These are phyloP conservation scores for Sebastes vulpes DNA, from an alignment of 2,797 vertebrate genomes.

Conservation along the genomic window DNA sequence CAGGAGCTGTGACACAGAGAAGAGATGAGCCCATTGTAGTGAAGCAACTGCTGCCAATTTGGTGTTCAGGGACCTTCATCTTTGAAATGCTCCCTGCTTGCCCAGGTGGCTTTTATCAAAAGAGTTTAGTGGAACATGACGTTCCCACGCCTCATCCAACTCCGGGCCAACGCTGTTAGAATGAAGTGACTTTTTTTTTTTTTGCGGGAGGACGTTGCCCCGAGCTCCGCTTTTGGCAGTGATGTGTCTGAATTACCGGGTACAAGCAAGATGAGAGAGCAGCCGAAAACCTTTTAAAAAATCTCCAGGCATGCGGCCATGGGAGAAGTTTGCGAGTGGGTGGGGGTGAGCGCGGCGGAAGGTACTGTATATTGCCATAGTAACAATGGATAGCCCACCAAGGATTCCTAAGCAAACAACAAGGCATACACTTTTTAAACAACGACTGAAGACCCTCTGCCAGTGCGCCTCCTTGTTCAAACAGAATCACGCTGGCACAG, in stretches of 20 bases:
- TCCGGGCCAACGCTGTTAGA: slow-evolving; percentile 46
- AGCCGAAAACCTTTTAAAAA: slow-evolving; percentile 20
- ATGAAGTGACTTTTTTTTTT: slow-evolving; percentile 30
- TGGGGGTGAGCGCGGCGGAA: neutral
- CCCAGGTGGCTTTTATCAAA: slow-evolving; percentile 76
- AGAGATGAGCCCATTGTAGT: slow-evolving; percentile 61
- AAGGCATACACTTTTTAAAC: slow-evolving; percentile 50
- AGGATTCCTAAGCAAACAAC: slow-evolving; percentile 71
- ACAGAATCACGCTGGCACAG: slow-evolving; percentile 57
- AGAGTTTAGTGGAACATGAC: slow-evolving; percentile 56
- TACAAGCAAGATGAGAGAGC: slow-evolving; percentile 61
- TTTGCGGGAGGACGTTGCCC: slow-evolving; percentile 5
- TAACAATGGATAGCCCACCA: slow-evolving; percentile 70
- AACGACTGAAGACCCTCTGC: slow-evolving; percentile 38
- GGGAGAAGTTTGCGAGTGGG: slow-evolving; percentile 45
- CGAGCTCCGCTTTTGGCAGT: slow-evolving; percentile 56
- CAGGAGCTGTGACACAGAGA: slow-evolving; percentile 57
- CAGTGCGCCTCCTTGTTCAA: slow-evolving; percentile 54
- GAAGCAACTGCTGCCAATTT: slow-evolving; percentile 70
- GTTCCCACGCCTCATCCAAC: slow-evolving; percentile 67
- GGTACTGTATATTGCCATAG: slow-evolving; percentile 75
- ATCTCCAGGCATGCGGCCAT: slow-evolving; percentile 58
- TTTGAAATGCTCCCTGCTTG: slow-evolving; percentile 62
- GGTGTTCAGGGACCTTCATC: slow-evolving; percentile 60
- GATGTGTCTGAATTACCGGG: slow-evolving; percentile 54